Conservation (phyloP, 2,797 vertebrate genomes). For the Chromis chromis region DNA sequence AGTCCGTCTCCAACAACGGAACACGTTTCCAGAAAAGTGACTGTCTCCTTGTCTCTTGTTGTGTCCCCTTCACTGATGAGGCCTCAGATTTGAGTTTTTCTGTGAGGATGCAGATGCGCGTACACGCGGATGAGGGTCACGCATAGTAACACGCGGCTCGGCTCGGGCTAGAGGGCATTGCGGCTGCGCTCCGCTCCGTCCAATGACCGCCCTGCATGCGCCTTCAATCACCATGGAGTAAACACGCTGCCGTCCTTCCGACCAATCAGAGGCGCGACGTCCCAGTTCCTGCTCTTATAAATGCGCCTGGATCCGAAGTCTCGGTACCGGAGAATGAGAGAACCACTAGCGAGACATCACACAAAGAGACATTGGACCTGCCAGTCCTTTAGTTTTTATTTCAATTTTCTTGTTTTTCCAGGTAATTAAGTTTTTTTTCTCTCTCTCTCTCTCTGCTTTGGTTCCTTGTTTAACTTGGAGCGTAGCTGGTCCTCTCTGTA, state of each 20-base stretch:
- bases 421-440: conserved; percentile 69
- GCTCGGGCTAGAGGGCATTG: conserved; percentile 49
- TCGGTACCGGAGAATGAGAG: conserved; percentile 80
- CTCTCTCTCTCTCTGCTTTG: not conserved
- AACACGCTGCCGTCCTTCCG: conserved; percentile 25
- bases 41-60: not conserved
- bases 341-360: conserved; percentile 35
- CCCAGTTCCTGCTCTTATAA: conserved; percentile 77
- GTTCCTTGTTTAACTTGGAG: not conserved
- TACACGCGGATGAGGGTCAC: not conserved
- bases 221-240: conserved; percentile 56
- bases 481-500: not conserved
- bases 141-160: conserved; percentile 27
- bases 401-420: conserved; percentile 71
- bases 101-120: not conserved
- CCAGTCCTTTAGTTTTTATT: conserved; percentile 79
- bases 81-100: not conserved
- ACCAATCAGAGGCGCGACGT: conserved; percentile 78
- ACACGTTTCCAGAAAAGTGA: not conserved
- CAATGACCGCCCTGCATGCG: conserved; percentile 64
- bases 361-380: conserved; percentile 69
- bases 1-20: not conserved
- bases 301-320: not conserved
- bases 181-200: conserved; percentile 24
- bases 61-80: not conserved